A percentile compares a stretch with the other conserved stretches of the same genome.
These are phyloP conservation scores for Drosophila burlai DNA, from an alignment of 1,140 invertebrate species.

Conservation along the genomic window DNA sequence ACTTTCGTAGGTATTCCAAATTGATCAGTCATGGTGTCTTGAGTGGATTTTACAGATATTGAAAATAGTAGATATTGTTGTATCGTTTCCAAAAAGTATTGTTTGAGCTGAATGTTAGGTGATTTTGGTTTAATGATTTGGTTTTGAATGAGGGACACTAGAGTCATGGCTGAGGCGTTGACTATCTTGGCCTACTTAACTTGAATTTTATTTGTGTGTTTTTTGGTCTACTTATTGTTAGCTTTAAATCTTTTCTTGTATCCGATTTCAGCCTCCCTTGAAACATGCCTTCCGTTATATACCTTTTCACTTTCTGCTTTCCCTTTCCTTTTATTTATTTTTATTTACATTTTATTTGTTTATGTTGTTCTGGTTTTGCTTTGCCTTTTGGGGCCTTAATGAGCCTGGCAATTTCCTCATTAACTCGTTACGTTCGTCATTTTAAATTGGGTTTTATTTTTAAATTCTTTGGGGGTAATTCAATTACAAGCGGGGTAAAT, in stretches of 20 bases:
- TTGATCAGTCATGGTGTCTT: background rate
- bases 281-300: background rate
- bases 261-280: too few relatives aligned
- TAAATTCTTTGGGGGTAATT: conserved; percentile 57
- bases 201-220: background rate
- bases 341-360: background rate
- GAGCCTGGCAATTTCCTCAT: conserved; percentile 33
- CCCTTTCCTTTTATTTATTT: background rate
- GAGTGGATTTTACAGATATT: background rate
- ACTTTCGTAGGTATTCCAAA: background rate
- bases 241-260: background rate
- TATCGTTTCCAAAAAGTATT: background rate
- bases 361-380: background rate
- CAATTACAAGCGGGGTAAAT: conserved; percentile 70
- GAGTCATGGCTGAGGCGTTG: background rate
- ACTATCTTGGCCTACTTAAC: background rate
- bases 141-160: background rate
- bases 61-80: background rate
- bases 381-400: conserved; percentile 2
- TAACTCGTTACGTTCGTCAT: conserved; percentile 35
- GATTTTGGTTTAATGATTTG: background rate
- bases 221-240: background rate
- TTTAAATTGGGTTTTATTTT: conserved; percentile 43
- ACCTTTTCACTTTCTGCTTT: background rate
- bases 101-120: background rate